Percentiles rank a stretch among this genome's conserved stretches.
These are phyloP conservation scores for Caenorhabditis sp. DNA, from an alignment of 2,888 invertebrate species.

Conservation along the genomic window DNA sequence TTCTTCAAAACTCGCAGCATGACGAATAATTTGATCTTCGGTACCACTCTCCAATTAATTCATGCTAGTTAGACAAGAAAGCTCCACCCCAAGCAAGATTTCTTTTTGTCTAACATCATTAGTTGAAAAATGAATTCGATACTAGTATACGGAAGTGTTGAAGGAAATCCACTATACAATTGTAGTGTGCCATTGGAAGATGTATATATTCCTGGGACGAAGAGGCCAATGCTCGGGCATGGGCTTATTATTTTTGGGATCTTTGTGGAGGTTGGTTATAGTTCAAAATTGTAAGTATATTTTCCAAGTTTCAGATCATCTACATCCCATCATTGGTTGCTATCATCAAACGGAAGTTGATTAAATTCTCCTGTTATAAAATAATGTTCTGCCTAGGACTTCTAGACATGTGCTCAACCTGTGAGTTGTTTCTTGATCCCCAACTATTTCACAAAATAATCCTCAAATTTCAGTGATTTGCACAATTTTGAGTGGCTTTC, in stretches of 20 bases:
- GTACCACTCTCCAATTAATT: too few relatives aligned
- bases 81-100: too few relatives aligned
- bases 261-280: slow-evolving; percentile 8
- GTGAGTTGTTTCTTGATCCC: slow-evolving; percentile 3
- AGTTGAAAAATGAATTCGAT: slow-evolving; percentile 13
- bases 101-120: too few relatives aligned
- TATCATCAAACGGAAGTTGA: slow-evolving; percentile 17
- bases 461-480: slow-evolving; percentile 24
- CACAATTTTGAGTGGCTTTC: slow-evolving; percentile 37
- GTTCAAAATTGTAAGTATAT: too few relatives aligned
- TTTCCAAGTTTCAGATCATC: background rate
- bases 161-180: slow-evolving; percentile 24
- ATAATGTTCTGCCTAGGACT: slow-evolving; percentile 25
- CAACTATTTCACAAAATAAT: background rate
- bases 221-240: slow-evolving; percentile 22
- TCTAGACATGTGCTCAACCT: slow-evolving; percentile 23
- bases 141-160: slow-evolving; percentile 23
- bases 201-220: slow-evolving; percentile 12
- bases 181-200: slow-evolving; percentile 13
- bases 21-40: too few relatives aligned
- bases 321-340: slow-evolving; percentile 23
- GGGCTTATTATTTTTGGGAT: slow-evolving; percentile 17
- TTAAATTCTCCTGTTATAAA: slow-evolving; percentile 27
- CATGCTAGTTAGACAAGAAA: too few relatives aligned
- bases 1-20: too few relatives aligned